phyloP scores from a whole-genome alignment of 2,797 vertebrate species.

The Prionace glauca region DNA sequence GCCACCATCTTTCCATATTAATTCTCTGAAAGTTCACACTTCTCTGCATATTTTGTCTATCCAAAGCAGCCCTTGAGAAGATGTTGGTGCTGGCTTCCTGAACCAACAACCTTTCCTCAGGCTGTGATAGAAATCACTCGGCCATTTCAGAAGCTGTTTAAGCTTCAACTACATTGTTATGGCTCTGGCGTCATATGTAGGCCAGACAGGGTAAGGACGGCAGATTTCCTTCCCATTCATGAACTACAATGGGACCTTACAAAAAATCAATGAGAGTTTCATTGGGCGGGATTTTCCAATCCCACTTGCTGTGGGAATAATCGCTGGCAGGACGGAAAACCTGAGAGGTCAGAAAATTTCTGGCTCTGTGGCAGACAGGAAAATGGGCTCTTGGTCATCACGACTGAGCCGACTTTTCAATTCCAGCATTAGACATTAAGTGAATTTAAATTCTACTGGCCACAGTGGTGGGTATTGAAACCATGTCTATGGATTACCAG shows the following conservation, averaged over 20 bases:
- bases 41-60: background rate
- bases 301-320: too few species aligned
- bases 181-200: background rate
- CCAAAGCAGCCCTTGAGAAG: background rate
- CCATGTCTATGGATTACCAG: background rate
- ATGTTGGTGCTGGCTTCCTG: background rate
- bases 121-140: too few species aligned
- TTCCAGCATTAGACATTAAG: background rate
- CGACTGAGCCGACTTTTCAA: background rate
- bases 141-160: background rate
- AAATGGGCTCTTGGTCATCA: background rate
- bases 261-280: background rate
- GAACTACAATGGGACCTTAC: background rate
- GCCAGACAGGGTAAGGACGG: background rate
- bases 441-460: background rate
- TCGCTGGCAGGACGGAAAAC: too few species aligned
- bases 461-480: background rate
- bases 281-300: background rate
- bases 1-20: background rate
- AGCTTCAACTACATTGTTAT: background rate
- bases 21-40: background rate
- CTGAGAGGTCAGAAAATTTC: too few species aligned
- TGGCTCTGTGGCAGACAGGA: too few species aligned
- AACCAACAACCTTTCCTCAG: too few species aligned
- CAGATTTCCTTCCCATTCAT: background rate